Conservation (phyloP, 2,888 invertebrate genomes). For the Tiphia femorata region DNA sequence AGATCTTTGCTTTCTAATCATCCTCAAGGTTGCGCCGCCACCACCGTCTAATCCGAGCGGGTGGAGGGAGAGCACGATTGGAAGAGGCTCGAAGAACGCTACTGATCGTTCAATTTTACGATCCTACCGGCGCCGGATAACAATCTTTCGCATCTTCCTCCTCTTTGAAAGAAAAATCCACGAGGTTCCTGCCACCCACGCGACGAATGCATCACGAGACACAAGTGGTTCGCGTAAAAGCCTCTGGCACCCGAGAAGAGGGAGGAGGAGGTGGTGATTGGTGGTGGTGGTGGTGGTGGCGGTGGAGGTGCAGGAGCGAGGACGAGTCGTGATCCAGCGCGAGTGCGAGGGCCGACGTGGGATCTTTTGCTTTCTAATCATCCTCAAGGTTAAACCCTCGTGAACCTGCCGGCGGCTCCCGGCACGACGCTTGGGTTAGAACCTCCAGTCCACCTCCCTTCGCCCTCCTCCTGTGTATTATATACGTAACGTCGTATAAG, state of each 20-base stretch:
- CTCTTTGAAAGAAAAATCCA: too few species aligned
- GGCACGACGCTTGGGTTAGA: constrained; percentile 32
- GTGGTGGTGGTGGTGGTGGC: neutral
- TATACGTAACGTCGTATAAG: constrained; percentile 40
- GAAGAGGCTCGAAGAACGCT: too few species aligned
- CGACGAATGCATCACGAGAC: too few species aligned
- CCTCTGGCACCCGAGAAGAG: too few species aligned
- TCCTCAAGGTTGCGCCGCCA: constrained; percentile 58
- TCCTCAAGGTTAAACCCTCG: constrained; percentile 64
- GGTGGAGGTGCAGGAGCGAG: constrained; percentile 52
- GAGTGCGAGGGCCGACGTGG: constrained; percentile 51
- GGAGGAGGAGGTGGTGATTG: too few species aligned
- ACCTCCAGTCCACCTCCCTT: neutral
- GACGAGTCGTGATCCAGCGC: constrained; percentile 63
- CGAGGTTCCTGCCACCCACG: too few species aligned
- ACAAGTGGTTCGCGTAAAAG: too few species aligned
- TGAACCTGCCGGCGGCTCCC: constrained; percentile 58
- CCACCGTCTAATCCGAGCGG: neutral
- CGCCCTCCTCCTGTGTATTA: constrained; percentile 22
- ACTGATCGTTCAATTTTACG: too few species aligned
- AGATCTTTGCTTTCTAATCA: constrained; percentile 60
- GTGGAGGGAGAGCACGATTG: too few species aligned
- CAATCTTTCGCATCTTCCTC: too few species aligned
- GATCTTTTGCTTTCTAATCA: constrained; percentile 68
- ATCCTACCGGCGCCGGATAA: too few species aligned